These are phyloP conservation scores for Tautogolabrus adspersus DNA, from an alignment of 2,113 vertebrate genomes.

Conservation along the genomic window DNA sequence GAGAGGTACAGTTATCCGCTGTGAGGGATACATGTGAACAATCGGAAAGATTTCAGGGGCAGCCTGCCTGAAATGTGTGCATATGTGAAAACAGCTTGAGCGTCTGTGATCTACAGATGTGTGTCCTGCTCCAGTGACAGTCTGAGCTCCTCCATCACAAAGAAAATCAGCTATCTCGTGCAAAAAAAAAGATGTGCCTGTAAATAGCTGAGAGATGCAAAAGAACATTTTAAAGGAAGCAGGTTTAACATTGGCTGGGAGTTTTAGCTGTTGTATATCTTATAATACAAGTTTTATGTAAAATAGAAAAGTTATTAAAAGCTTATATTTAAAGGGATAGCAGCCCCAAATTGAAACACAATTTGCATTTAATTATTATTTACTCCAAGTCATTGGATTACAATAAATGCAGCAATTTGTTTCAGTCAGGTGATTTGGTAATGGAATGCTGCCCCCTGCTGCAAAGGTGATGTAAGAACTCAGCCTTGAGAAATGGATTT, in stretches of 20 bases:
- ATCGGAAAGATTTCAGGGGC: too few species aligned
- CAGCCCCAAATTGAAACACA: not conserved
- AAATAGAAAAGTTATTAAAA: not conserved
- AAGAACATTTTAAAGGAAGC: not conserved
- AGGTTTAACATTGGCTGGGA: not conserved
- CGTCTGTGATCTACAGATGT: conserved; percentile 71
- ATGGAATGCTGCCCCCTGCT: conserved; percentile 61
- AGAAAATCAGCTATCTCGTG: conserved; percentile 59
- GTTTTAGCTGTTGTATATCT: not conserved
- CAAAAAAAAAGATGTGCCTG: conserved; percentile 16
- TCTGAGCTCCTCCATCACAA: conserved; percentile 41
- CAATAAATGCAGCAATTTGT: not conserved
- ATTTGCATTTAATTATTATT: not conserved
- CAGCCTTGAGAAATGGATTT: not conserved
- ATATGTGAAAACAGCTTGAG: too few species aligned
- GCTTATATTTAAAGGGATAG: not conserved
- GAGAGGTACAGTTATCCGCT: too few species aligned
- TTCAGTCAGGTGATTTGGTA: not conserved
- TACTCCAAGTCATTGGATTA: not conserved
- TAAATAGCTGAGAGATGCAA: conserved; percentile 17
- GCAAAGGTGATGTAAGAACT: conserved; percentile 1
- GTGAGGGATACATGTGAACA: too few species aligned
- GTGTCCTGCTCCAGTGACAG: conserved; percentile 64
- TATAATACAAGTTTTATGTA: not conserved
- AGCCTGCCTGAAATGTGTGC: too few species aligned